Percentiles rank a stretch among this genome's conserved stretches.
phyloP scores from a whole-genome alignment of 1,140 invertebrate genomes.

The Bradynema listronoti region DNA sequence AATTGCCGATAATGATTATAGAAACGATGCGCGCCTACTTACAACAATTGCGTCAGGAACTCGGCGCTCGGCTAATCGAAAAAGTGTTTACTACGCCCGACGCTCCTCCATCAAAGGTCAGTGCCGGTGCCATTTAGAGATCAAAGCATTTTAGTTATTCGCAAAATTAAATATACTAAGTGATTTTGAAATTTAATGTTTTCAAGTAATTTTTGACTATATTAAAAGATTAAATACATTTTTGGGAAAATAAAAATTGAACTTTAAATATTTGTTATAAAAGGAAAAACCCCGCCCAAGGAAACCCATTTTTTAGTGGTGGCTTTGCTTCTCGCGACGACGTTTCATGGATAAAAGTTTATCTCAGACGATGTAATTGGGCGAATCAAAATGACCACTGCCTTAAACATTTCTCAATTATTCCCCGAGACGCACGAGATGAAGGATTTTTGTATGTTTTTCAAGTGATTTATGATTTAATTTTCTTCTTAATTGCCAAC shows the following conservation, averaged over 20 bases:
- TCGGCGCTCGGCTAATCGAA: constrained; percentile 78
- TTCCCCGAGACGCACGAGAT: no score
- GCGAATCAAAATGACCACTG: no score
- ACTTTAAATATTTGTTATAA: no score
- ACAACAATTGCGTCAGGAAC: constrained; percentile 88
- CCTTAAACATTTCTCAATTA: no score
- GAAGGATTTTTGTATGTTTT: no score
- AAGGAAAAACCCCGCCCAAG: no score
- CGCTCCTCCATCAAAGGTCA: constrained; percentile 81
- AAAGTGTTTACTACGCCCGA: constrained; percentile 81
- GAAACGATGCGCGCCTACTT: constrained; percentile 86
- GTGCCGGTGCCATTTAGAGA: neutral
- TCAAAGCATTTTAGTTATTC: neutral
- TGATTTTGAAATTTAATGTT: constrained; percentile 4
- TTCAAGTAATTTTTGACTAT: no score
- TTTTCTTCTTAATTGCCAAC: no score
- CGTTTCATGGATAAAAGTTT: constrained; percentile 99
- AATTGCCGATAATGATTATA: constrained; percentile 62
- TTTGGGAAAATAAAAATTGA: no score
- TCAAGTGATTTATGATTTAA: no score
- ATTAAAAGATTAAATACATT: no score
- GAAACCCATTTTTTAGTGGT: constrained; percentile 71
- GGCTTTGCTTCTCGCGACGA: constrained; percentile 96
- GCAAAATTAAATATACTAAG: neutral
- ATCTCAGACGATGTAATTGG: constrained; percentile 25